Evolutionary conservation across 2,888 invertebrate genomes (phyloP).

Genomic region (Ernsta delagoae): DNA sequence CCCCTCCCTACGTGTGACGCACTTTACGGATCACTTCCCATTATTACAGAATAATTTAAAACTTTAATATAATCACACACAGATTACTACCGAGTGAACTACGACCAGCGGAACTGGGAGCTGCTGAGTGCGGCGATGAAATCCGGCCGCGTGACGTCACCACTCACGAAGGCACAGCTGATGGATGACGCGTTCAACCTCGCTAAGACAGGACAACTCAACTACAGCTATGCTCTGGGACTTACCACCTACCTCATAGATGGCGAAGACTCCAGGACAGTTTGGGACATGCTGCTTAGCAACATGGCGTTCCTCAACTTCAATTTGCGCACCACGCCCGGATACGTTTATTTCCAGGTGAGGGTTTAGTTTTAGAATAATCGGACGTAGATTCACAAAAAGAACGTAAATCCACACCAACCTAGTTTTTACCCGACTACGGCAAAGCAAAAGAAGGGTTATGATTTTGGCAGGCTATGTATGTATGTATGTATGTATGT

Average conservation of each 20-base stretch:
- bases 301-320: slow-evolving; percentile 65
- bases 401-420: too few relatives aligned
- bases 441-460: too few relatives aligned
- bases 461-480: too few relatives aligned
- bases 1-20: too few relatives aligned
- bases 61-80: neutral
- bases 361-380: slow-evolving; percentile 15
- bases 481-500: too few relatives aligned
- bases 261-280: slow-evolving; percentile 86
- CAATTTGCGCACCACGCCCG: slow-evolving; percentile 76
- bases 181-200: slow-evolving; percentile 90
- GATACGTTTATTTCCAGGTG: slow-evolving; percentile 80
- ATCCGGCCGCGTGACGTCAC: slow-evolving; percentile 79
- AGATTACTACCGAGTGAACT: slow-evolving; percentile 86
- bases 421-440: too few relatives aligned
- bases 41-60: too few relatives aligned
- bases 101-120: slow-evolving; percentile 85
- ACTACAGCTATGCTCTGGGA: slow-evolving; percentile 86
- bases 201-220: slow-evolving; percentile 83
- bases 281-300: slow-evolving; percentile 79
- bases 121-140: slow-evolving; percentile 77
- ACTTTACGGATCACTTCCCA: too few relatives aligned
- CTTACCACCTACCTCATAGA: slow-evolving; percentile 86
- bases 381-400: too few relatives aligned
- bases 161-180: slow-evolving; percentile 88